phyloP scores from a whole-genome alignment of 2,888 invertebrate genomes.

The Noctua fimbriata region DNA sequence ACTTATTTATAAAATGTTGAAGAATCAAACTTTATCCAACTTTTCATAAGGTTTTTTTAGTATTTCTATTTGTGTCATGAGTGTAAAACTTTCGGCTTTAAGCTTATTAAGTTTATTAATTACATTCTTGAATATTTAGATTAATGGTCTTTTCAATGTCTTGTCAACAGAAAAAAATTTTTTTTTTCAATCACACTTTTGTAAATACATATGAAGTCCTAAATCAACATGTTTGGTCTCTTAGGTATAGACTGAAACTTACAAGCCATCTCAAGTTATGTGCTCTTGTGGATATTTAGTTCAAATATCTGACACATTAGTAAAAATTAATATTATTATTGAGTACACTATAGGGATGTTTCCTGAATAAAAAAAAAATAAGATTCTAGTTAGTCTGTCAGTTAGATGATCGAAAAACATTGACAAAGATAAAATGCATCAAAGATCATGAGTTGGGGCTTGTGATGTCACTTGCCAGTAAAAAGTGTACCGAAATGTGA shows the following conservation, averaged over 20 bases:
- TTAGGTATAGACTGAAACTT: not conserved
- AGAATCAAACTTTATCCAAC: not conserved
- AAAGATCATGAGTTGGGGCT: too few relatives aligned
- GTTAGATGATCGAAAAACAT: too few relatives aligned
- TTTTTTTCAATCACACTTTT: not conserved
- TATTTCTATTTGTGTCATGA: not conserved
- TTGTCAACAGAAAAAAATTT: not conserved
- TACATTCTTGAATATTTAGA: not conserved
- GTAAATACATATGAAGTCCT: not conserved
- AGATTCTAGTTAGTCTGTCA: too few relatives aligned
- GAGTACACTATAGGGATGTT: too few relatives aligned
- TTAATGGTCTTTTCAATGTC: not conserved
- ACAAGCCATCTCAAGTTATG: not conserved
- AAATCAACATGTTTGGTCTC: not conserved
- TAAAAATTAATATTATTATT: too few relatives aligned
- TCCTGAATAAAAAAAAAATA: too few relatives aligned
- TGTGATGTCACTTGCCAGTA: too few relatives aligned
- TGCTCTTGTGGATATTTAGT: not conserved
- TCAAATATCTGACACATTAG: not conserved
- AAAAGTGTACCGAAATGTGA: too few relatives aligned
- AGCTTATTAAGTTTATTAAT: not conserved
- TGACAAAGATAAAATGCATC: too few relatives aligned
- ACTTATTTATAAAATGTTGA: not conserved
- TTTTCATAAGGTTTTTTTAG: not conserved
- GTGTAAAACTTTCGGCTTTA: not conserved